phyloP scores from a whole-genome alignment of 2,113 vertebrate species.

The Microcebus jonahi region DNA sequence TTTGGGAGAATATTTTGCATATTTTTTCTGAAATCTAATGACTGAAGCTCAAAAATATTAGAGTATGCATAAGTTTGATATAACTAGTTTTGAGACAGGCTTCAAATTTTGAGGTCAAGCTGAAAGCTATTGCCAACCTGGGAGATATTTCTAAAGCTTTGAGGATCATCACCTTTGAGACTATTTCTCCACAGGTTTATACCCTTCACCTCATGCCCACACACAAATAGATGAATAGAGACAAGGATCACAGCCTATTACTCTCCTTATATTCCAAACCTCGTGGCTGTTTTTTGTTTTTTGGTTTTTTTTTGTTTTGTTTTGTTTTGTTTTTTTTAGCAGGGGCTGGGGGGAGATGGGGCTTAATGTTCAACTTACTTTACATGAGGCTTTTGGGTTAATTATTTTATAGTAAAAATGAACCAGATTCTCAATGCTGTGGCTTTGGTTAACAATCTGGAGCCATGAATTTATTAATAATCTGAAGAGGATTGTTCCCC shows the following conservation, averaged over 20 bases:
- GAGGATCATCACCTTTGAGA: not conserved
- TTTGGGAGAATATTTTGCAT: conserved; percentile 81
- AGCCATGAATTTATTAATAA: not conserved
- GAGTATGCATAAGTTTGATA: not conserved
- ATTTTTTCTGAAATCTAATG: conserved; percentile 76
- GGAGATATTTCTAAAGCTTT: not conserved
- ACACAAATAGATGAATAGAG: not conserved
- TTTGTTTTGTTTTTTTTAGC: too few species aligned
- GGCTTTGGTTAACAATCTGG: not conserved
- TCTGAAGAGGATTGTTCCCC: not conserved
- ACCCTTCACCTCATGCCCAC: not conserved
- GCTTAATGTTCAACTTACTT: not conserved
- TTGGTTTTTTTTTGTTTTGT: not conserved
- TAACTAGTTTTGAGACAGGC: not conserved
- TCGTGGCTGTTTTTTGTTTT: not conserved
- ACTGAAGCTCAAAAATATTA: conserved; percentile 68
- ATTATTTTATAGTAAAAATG: not conserved
- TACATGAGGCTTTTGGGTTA: not conserved
- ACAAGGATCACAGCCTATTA: fast-evolving
- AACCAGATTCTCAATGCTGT: not conserved
- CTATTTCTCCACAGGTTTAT: not conserved
- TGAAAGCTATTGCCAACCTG: not conserved
- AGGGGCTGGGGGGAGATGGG: too few species aligned
- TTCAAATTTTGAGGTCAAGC: conserved; percentile 23
- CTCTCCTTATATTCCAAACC: not conserved